A percentile compares a stretch with the other conserved stretches of the same genome.
Conservation (phyloP, 2,888 invertebrate species). For the Ariolimax columbianus region DNA sequence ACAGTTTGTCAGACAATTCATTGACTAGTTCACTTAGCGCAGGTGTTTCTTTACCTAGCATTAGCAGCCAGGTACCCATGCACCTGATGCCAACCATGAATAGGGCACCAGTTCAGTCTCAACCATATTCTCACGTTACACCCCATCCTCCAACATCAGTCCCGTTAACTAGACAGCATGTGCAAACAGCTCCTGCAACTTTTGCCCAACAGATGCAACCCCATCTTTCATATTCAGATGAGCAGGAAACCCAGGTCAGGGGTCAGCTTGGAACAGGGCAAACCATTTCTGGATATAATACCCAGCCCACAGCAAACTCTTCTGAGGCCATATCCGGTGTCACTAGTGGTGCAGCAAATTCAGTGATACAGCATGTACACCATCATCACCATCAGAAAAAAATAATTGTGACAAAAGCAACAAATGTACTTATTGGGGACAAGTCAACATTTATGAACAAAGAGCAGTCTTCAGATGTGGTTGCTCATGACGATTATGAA, state of each 20-base stretch:
- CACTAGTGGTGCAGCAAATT: neutral
- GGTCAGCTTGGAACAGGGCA: neutral
- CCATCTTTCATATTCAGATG: neutral
- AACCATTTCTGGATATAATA: neutral
- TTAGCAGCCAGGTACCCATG: neutral
- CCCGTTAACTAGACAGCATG: neutral
- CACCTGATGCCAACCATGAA: neutral
- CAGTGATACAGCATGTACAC: conserved; percentile 30
- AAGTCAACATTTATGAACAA: conserved; percentile 22
- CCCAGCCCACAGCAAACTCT: neutral
- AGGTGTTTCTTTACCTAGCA: neutral
- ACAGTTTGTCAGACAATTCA: neutral
- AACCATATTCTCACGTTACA: neutral
- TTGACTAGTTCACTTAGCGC: neutral
- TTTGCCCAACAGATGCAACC: neutral
- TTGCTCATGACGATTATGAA: conserved; percentile 17
- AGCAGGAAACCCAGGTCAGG: neutral
- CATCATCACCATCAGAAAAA: conserved; percentile 41
- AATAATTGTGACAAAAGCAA: conserved; percentile 28
- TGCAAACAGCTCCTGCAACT: neutral
- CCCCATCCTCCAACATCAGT: neutral
- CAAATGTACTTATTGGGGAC: conserved; percentile 41
- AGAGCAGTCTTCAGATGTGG: neutral
- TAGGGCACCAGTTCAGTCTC: neutral
- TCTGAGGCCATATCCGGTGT: neutral